phyloP scores from a whole-genome alignment of 2,797 vertebrate genomes.

The Siniperca obscura region DNA sequence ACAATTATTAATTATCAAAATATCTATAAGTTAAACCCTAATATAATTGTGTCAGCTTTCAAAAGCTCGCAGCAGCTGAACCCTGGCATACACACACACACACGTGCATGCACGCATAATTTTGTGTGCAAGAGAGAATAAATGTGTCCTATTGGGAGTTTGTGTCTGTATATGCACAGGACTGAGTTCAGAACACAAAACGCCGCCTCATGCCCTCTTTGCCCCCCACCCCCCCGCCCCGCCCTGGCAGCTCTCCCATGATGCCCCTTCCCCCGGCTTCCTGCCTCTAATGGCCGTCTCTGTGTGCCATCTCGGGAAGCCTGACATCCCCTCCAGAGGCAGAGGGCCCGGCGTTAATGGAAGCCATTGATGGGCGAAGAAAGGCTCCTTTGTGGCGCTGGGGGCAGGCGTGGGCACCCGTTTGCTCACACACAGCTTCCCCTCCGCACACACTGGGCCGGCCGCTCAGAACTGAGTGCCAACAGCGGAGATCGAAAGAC shows the following conservation, averaged over 20 bases:
- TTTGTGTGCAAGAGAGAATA: conserved; percentile 46
- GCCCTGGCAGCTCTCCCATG: conserved; percentile 77
- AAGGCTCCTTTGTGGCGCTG: conserved; percentile 84
- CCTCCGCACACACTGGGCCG: conserved; percentile 78
- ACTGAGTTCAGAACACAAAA: conserved; percentile 68
- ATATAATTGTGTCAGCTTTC: background rate
- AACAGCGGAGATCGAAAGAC: conserved; percentile 86
- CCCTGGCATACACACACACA: conserved; percentile 12
- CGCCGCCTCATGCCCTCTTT: conserved; percentile 71
- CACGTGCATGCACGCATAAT: conserved; percentile 13
- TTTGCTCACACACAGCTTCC: conserved; percentile 86
- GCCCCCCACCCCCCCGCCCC: conserved; percentile 51
- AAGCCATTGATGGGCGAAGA: conserved; percentile 85
- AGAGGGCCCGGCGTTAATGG: conserved; percentile 84
- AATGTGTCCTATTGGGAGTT: conserved; percentile 66
- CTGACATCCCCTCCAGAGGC: conserved; percentile 84
- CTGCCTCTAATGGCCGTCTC: conserved; percentile 85
- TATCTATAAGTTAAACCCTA: background rate
- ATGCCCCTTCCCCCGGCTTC: conserved; percentile 84
- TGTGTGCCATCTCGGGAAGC: conserved; percentile 86
- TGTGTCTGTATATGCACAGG: conserved; percentile 54
- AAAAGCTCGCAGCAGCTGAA: conserved; percentile 23
- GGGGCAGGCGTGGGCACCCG: conserved; percentile 83
- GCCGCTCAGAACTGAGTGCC: conserved; percentile 84
- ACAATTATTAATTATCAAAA: background rate